These are phyloP conservation scores for Bostrychus sinensis DNA, from an alignment of 2,113 vertebrate genomes.

Conservation along the genomic window DNA sequence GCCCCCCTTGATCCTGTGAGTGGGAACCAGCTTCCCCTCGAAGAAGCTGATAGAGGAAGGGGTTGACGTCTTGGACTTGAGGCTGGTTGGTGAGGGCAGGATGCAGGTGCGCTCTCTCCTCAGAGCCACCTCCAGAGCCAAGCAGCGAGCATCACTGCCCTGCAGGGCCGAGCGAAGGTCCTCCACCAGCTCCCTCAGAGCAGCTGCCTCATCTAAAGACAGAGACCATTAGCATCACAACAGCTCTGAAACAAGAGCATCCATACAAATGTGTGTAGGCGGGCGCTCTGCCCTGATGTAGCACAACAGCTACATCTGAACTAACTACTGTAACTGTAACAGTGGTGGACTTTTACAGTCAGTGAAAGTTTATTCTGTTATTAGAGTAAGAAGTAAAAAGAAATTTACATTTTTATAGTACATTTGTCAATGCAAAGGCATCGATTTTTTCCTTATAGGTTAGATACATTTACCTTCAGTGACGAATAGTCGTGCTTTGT, in stretches of 20 bases:
- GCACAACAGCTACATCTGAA: no score
- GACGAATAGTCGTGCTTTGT: no score
- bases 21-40: constrained; percentile 48
- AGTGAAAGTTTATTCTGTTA: no score
- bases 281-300: no score
- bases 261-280: neutral
- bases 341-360: no score
- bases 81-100: neutral
- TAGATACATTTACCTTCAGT: no score
- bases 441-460: no score
- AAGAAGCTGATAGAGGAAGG: constrained; percentile 32
- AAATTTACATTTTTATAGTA: no score
- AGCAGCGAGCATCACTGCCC: constrained; percentile 81
- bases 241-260: neutral
- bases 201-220: constrained; percentile 52
- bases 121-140: constrained; percentile 80
- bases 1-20: constrained; percentile 38
- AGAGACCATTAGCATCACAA: neutral
- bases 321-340: no score
- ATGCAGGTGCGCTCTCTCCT: constrained; percentile 26
- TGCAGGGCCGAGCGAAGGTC: constrained; percentile 81
- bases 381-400: no score
- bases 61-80: neutral
- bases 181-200: constrained; percentile 82
- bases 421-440: no score